Base-by-base conservation (phyloP, 2,797 vertebrate genomes). In the Premnoplex brunnescens region DNA sequence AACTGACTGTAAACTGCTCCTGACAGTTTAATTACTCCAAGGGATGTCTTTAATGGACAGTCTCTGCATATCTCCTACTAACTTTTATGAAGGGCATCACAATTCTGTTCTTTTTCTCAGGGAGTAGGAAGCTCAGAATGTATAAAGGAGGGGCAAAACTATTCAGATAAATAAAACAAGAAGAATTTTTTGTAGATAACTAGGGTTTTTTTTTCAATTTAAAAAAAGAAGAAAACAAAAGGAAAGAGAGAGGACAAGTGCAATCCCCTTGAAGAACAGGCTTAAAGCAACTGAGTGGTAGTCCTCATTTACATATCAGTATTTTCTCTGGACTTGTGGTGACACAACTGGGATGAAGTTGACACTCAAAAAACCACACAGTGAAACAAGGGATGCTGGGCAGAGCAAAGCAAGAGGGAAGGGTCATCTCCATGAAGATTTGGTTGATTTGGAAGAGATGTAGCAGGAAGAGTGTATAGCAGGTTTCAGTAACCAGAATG, bases 21-120 rank as follows among this genome's bases (percentile, higher is more conserved):
- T 93, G 97, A 85, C 96, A 96, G 89, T 54, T 82, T 94, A 91
- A 95, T 97, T 96, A 88, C 93, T 92, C 89, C 51, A 18, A 49
- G 34, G 66, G 6, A 48, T 32, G 19, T 52, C 63, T 51, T 92
- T 77, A 93, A 88, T 88, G 37, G 54, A 41, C 62, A 44, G 37
- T 59, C 12, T 87, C 59, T 92, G 55, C 26, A 28, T 64, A 66
- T 68, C 66, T 95, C n/a, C 30, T n/a, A 2, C 27, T 92, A 67
- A 75, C 63, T 93, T 96, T 88, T 88, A 73, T 58, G 51, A 95
- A 96, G 69, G 80, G 22, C 21, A 10, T 86, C 69, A 27, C 4
- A 28, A 21, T 77, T 76, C 24, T 39, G n/a, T 1, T 23, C 37
- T 73, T 80, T 63, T 74, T 82, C 36, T 73, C 39, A 30, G n/a